Evolutionary conservation across 2,888 invertebrate genomes (phyloP), one percentile per base, ranked within the genome.

Genomic region (Orchestes rusci): DNA sequence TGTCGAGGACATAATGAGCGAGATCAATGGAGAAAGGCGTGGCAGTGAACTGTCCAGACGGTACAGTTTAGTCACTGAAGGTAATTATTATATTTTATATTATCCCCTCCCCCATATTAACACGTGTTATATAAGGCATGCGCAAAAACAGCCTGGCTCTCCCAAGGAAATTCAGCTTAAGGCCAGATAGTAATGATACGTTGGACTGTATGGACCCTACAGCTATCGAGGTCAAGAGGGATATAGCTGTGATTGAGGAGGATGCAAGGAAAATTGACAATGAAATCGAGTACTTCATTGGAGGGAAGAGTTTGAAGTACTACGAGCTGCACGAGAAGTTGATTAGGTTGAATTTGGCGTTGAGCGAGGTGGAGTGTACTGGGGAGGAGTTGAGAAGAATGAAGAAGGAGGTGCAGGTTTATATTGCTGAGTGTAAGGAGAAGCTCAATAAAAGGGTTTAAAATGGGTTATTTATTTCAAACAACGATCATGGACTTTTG

Each of bases 281-380:
- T 1, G 54, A 56, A 17, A 46, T 54, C 16, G 40, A 38, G 2
- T 44, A 31, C 3, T 57, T 54, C 19, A 35, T 36, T 4, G 56
- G 53, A 2, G 39, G 19, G 1, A 53, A 49, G 16, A 49, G 54
- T 29, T 29, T 58, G 17, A 52, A 45, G 38, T 58, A 42, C 41
- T 58, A 53, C 35, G 56, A 58, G 43, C 49, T 56, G 3, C 56
- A 56, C 29, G 56, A 58, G 19, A 49, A 46, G 30, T 36, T 52
- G 2, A 53, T 58, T 10, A 47, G 45, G 12, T 47, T 53, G 4
- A 51, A 52, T 51, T 51, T 58, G n/a, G 41, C 44, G 3, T 30
- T 58, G 31, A 51, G 53, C n/a, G 45, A 53, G n/a, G 27, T 57
- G 19, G 36, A 46, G 16, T 54, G 55, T 34, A 42, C 43, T n/a